phyloP scores from a whole-genome alignment of 1,140 invertebrate species.

The Pararge aegeria region DNA sequence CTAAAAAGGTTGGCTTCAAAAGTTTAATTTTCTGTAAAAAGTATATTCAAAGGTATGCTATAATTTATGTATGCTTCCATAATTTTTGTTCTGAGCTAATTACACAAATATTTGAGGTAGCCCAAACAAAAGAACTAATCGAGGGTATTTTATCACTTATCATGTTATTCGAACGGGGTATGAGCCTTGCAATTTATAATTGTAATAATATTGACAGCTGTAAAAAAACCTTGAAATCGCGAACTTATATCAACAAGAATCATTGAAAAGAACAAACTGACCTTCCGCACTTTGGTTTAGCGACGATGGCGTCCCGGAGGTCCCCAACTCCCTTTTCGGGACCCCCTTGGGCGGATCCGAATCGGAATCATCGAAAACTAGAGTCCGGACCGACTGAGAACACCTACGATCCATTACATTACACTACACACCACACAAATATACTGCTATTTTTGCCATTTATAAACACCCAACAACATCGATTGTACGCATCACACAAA shows the following conservation, averaged over 20 bases:
- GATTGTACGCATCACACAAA: slow-evolving; percentile 21
- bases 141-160: too few relatives aligned
- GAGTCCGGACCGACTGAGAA: slow-evolving; percentile 76
- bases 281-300: slow-evolving; percentile 71
- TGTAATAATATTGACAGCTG: slow-evolving; percentile 55
- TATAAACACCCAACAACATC: slow-evolving; percentile 35
- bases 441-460: slow-evolving; percentile 70
- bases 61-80: too few relatives aligned
- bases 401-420: slow-evolving; percentile 74
- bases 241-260: slow-evolving; percentile 35
- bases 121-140: too few relatives aligned
- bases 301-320: slow-evolving; percentile 56
- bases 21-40: too few relatives aligned
- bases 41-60: too few relatives aligned
- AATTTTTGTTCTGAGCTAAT: too few relatives aligned
- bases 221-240: slow-evolving; percentile 60
- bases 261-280: slow-evolving; percentile 29
- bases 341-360: slow-evolving; percentile 62
- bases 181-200: background rate
- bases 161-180: too few relatives aligned
- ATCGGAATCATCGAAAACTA: slow-evolving; percentile 75
- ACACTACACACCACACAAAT: slow-evolving; percentile 66
- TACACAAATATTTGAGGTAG: too few relatives aligned
- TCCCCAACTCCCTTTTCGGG: slow-evolving; percentile 63
- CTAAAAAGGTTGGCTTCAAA: too few relatives aligned